Percentiles rank a stretch among this genome's conserved stretches.
phyloP scores from a whole-genome alignment of 2,113 vertebrate genomes.

The Tauraco erythrolophus region DNA sequence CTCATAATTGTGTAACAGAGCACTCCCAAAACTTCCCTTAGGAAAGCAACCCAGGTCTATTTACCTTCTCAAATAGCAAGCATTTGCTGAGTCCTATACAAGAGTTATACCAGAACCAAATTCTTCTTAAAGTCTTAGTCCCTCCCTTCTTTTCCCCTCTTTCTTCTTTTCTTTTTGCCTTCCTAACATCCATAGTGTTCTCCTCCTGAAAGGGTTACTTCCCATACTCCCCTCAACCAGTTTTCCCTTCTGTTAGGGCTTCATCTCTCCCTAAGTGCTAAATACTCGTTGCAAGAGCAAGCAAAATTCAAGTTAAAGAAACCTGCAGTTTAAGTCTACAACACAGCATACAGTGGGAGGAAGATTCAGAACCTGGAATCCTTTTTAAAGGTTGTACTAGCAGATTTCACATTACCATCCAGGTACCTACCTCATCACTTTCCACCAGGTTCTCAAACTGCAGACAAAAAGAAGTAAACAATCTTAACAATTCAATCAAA shows the following conservation, averaged over 20 bases:
- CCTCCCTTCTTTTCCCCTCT: fast-evolving
- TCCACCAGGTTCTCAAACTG: slow-evolving; percentile 88
- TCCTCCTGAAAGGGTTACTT: not conserved
- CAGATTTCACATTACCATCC: not conserved
- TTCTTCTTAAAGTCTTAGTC: not conserved
- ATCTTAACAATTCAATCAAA: not conserved
- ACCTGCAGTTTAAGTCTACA: not conserved
- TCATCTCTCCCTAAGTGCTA: not conserved
- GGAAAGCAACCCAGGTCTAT: not conserved
- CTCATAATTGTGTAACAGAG: not conserved
- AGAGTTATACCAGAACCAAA: not conserved
- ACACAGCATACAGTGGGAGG: not conserved
- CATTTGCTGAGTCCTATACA: not conserved
- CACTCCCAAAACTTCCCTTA: not conserved
- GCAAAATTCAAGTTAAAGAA: not conserved
- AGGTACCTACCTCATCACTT: slow-evolving; percentile 83
- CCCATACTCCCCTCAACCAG: not conserved
- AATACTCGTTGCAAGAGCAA: not conserved
- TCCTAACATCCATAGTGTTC: not conserved
- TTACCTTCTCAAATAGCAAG: not conserved
- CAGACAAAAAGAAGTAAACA: not conserved
- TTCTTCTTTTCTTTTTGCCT: not conserved
- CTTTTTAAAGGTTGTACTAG: not conserved
- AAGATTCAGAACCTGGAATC: not conserved
- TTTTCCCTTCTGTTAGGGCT: not conserved